These are phyloP conservation scores for Castor canadensis DNA, from an alignment of 2,113 vertebrate genomes.

Conservation along the genomic window DNA sequence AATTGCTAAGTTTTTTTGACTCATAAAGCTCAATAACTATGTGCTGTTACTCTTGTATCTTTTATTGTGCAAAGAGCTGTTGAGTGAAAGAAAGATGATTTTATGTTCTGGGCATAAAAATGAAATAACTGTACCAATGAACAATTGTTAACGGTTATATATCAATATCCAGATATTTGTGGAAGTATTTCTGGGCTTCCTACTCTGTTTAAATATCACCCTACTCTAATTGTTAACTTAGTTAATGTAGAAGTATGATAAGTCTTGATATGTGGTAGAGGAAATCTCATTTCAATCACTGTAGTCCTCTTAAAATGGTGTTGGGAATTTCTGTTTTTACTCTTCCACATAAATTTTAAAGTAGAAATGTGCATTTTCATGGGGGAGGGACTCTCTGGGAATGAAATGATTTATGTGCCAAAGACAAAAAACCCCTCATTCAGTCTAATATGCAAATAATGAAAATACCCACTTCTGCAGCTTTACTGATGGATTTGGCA, in stretches of 20 bases:
- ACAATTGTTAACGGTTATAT: neutral
- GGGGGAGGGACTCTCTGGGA: neutral
- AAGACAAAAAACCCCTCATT: neutral
- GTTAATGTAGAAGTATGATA: neutral
- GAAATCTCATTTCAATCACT: neutral
- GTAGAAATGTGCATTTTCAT: neutral
- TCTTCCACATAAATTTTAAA: neutral
- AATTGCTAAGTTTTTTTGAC: neutral
- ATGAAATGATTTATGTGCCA: neutral
- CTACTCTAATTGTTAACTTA: slow-evolving; percentile 1
- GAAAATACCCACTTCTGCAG: neutral
- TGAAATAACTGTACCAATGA: neutral
- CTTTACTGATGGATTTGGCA: neutral
- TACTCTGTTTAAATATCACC: neutral
- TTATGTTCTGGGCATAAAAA: neutral
- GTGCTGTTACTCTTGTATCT: neutral
- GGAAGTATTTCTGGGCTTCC: neutral
- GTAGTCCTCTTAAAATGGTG: neutral
- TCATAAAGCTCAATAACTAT: neutral
- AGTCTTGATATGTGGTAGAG: neutral
- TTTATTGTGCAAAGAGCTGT: neutral
- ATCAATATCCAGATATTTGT: neutral
- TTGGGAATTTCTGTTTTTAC: neutral
- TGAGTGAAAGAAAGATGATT: slow-evolving; percentile 9
- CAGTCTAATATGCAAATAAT: neutral